Base-by-base conservation (phyloP, 2,888 invertebrate species). In the Apodemia zela region DNA sequence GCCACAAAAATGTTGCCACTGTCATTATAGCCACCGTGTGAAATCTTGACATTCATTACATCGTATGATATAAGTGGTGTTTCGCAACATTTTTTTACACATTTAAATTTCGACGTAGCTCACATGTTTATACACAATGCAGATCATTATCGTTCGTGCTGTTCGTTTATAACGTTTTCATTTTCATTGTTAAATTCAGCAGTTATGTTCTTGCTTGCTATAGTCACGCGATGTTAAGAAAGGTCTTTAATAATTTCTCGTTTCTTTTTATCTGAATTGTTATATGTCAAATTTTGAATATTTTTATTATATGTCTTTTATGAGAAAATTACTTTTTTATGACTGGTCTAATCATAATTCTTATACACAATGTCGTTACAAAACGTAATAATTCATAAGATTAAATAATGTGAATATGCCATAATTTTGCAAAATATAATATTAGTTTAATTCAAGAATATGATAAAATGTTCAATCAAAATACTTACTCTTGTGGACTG, bases 81-180 rank as follows among this genome's bases (percentile, higher is more conserved):
- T 72, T 70, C 71, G 67, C 67, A 73, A 73, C 60, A 66, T 57
- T 57, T 68, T 33, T 65, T 68, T 70, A 70, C 68, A 66, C 60
- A 66, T 66, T 69, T 70, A 70, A 72, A 72, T 25, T 75, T 75
- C 75, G 77, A 83, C 80, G 80, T 72, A 73, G 76, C 80, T 80
- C 79, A 79, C 85, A 82, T 80, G 75, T 79, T 78, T 75, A 75
- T 71, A 74, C 72, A 79, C 70, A 68, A 69, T 67, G 60, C 68
- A 61, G 67, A 68, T 68, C 54, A 60, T 67, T 69, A 67, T 67
- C 69, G n/a, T 51, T 47, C 51, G 21, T 57, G 57, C 25, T 29
- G 57, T 15, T 47, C 47, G 61, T 51, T 67, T 67, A 61, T 59
- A 66, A 54, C 60, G 66, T 65, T 67, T 65, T 65, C 66, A 51